Evolutionary conservation across 1,140 invertebrate species (phyloP).

Genomic region (Sycophila sp.): DNA sequence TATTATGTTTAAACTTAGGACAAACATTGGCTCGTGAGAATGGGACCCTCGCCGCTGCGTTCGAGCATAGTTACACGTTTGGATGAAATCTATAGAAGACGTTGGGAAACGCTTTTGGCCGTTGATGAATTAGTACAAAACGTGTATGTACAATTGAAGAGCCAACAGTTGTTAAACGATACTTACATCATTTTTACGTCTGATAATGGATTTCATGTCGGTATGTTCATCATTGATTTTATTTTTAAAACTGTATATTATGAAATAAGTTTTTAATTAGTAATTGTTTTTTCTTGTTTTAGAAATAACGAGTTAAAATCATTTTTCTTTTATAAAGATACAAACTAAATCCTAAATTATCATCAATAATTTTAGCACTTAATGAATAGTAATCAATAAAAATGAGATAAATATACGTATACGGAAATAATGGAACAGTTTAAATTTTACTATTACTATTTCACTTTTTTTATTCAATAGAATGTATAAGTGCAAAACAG

Average conservation of each 20-base stretch:
- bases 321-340: neutral
- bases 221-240: slow-evolving; percentile 57
- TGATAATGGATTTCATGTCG: slow-evolving; percentile 91
- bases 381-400: too few relatives aligned
- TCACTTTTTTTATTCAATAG: too few relatives aligned
- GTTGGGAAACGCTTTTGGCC: slow-evolving; percentile 83
- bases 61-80: slow-evolving; percentile 68
- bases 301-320: neutral
- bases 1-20: slow-evolving; percentile 70
- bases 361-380: too few relatives aligned
- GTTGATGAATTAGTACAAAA: slow-evolving; percentile 85
- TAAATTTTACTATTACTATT: too few relatives aligned
- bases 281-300: too few relatives aligned
- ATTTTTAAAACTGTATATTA: neutral
- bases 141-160: slow-evolving; percentile 70
- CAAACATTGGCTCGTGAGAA: slow-evolving; percentile 83
- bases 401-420: too few relatives aligned
- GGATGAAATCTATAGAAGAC: slow-evolving; percentile 74
- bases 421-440: too few relatives aligned
- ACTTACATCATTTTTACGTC: slow-evolving; percentile 88
- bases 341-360: too few relatives aligned
- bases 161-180: slow-evolving; percentile 70
- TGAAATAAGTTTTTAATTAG: slow-evolving; percentile 32
- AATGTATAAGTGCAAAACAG: too few relatives aligned
- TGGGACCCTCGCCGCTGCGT: slow-evolving; percentile 73